Base-by-base conservation (phyloP, 2,797 vertebrate species). In the Lutjanus campechanus region DNA sequence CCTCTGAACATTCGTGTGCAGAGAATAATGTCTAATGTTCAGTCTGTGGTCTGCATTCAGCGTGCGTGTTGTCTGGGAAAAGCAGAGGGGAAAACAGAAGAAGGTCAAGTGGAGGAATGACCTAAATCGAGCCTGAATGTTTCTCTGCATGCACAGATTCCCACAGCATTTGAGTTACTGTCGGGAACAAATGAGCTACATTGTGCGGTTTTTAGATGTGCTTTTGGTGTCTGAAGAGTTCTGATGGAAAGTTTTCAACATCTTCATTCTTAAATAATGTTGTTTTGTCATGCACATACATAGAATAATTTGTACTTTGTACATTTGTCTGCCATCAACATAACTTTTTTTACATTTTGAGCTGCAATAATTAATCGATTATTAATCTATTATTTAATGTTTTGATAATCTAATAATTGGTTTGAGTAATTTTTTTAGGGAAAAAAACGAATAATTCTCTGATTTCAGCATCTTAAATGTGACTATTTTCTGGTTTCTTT, bases 41-140 rank as follows among this genome's bases (percentile, higher is more conserved):
- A 55, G 22, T 63, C 16, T 50, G 7, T 63, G 19, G 29, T 53
- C 25, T 69, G 59, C 16, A 20, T 22, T 69, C 72, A 61, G 13
- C 46, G 15, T 53, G 17, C 29, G 19, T 59, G 65, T 22, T 62
- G 49, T 58, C 19, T 67, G 46, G 71, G n/a, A 46, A 76, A 56
- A 59, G 29, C 56, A 40, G 29, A 63, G 5, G 11, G 53, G 20
- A 66, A 40, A 25, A 17, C 55, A 17, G 25, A 50, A 53, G 54
- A 49, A 74, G 46, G 77, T 83, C 50, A 79, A 73, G 60, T 51
- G 16, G 29, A 66, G 1, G 4, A 50, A 46, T 61, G 54, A 71
- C 46, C 59, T 49, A 56, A 15, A 65, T 65, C 25, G 5, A 54
- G 55, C 12, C 46, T 62, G 12, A 43, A 50, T 0, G 53, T 54